Percentiles rank a stretch among this genome's conserved stretches.
Conservation (phyloP, 2,113 vertebrate species). For the Pelecanoides urinatrix region DNA sequence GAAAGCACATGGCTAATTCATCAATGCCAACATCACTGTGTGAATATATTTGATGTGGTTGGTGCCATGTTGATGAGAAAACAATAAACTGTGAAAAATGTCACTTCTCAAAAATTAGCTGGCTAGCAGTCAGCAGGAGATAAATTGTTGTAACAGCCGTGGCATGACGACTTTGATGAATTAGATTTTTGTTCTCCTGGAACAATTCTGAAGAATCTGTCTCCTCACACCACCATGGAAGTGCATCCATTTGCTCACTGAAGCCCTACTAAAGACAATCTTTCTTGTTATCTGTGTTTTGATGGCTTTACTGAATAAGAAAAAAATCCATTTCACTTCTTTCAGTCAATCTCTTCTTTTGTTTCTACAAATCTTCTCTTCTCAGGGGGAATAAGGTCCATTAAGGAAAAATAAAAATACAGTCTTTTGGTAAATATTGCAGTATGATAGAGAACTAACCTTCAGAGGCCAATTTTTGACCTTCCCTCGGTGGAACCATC, state of each 20-base stretch:
- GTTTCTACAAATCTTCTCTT: background rate
- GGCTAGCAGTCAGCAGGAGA: conserved; percentile 27
- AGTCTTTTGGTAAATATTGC: background rate
- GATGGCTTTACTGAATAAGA: background rate
- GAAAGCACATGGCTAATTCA: conserved; percentile 33
- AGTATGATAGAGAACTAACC: background rate
- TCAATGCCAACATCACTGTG: conserved; percentile 15
- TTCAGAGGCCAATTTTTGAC: background rate
- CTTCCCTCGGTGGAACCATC: background rate
- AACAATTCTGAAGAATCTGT: conserved; percentile 17
- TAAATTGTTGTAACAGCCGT: conserved; percentile 62
- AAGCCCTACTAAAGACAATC: background rate
- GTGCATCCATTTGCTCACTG: conserved; percentile 3
- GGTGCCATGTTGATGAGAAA: conserved; percentile 42
- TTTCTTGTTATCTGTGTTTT: background rate
- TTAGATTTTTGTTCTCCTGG: conserved; percentile 7
- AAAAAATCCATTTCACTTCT: background rate
- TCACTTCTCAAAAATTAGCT: conserved; percentile 65
- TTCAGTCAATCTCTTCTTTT: background rate
- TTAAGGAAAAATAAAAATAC: background rate
- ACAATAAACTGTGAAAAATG: conserved; percentile 69
- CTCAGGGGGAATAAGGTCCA: background rate
- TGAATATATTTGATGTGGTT: conserved; percentile 42
- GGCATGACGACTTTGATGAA: conserved; percentile 51
- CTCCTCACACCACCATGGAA: background rate